phyloP scores from a whole-genome alignment of 1,140 invertebrate species.

The Trachymyrmex septentrionalis region DNA sequence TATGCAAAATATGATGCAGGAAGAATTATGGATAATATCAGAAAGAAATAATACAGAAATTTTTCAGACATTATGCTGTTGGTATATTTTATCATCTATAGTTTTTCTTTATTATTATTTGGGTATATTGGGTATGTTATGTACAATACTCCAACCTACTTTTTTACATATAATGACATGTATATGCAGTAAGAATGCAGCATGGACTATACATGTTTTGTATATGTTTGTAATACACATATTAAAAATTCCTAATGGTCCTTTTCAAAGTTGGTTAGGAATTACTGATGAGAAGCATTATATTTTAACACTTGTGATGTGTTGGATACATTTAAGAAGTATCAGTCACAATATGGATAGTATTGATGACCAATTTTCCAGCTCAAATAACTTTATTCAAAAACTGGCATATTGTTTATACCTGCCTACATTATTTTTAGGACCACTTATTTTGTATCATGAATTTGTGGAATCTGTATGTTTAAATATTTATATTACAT shows the following conservation, averaged over 20 bases:
- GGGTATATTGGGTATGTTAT: conserved; percentile 79
- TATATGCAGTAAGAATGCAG: conserved; percentile 76
- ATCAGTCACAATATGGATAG: conserved; percentile 87
- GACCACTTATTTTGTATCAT: conserved; percentile 92
- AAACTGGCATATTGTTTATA: conserved; percentile 92
- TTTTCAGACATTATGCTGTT: conserved; percentile 80
- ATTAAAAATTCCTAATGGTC: conserved; percentile 77
- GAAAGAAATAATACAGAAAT: conserved; percentile 25
- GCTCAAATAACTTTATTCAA: conserved; percentile 82
- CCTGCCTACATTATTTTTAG: conserved; percentile 92
- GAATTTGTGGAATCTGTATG: conserved; percentile 88
- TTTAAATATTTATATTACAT: conserved; percentile 46
- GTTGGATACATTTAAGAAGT: conserved; percentile 88
- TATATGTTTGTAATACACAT: conserved; percentile 82
- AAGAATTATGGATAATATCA: conserved; percentile 58
- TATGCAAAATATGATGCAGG: conserved; percentile 3
- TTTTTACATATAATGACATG: conserved; percentile 81
- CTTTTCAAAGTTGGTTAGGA: conserved; percentile 75
- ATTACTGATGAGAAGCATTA: conserved; percentile 81
- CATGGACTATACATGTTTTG: conserved; percentile 81
- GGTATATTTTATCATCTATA: conserved; percentile 79
- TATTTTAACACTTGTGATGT: conserved; percentile 84
- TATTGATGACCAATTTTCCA: conserved; percentile 65
- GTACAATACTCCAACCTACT: conserved; percentile 80
- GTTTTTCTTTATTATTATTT: conserved; percentile 78